Evolutionary conservation across 2,888 invertebrate genomes (phyloP), one percentile per base, ranked within the genome.

Genomic region (Athrips mouffetella): DNA sequence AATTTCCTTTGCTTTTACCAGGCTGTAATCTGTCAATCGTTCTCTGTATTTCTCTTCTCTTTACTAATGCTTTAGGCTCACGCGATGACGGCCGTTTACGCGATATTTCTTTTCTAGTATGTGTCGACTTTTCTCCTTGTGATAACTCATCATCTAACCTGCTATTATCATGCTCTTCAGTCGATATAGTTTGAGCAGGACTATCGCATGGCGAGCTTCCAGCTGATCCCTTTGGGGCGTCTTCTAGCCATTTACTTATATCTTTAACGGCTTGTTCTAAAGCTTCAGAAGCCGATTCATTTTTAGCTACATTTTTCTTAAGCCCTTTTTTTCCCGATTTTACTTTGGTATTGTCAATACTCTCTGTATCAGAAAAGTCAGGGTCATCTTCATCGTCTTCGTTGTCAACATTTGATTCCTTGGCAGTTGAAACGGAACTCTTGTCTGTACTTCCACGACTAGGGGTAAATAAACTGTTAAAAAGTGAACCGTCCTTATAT

Each of bases 221-320:
- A 61, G 92, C 93, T 0, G 93, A 91, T 53, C 92, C 91, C 59
- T 92, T 92, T 0, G 96, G 95, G 0, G 95, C 94, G 62, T 95
- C 95, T 65, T 96, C 95, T 51, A 96, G 80, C 95, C 96, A 96
- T 65, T 95, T 95, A 71, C 94, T 96, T 33, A 96, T 95, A 71
- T 96, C 96, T 90, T 96, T 94, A 0, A 94, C 87, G 13, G 94
- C 94, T 82, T 94, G 93, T 57, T 89, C 87, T 46, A 87, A 65
- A 25, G 84, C 88, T 65, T 87, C 81, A 35, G 91, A 90, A 20
- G 91, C 91, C 15, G 89, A 89, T 65, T 90, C 90, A 59, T 89
- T 91, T 60, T 89, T 90, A 35, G 84, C 86, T 5, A 80, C 70
- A 62, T 74, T 83, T 60, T 89, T 89, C 57, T 82, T 88, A n/a